Conservation (phyloP, 1,140 invertebrate genomes). For the Tribolium castaneum region DNA sequence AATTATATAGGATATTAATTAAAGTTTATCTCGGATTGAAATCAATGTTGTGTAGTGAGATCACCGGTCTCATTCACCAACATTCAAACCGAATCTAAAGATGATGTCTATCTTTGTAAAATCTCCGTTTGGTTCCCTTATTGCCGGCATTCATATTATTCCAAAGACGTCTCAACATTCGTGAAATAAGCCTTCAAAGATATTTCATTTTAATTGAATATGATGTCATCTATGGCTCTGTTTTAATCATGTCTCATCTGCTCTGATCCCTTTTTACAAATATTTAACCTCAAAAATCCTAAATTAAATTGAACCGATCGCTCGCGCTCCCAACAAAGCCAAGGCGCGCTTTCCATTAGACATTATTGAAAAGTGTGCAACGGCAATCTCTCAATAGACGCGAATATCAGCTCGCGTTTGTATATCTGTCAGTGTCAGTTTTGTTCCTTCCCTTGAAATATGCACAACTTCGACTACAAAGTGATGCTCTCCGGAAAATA, state of each 20-base stretch:
- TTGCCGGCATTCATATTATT: slow-evolving; percentile 47
- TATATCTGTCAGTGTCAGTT: slow-evolving; percentile 62
- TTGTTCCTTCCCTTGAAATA: slow-evolving; percentile 27
- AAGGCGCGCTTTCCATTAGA: slow-evolving; percentile 59
- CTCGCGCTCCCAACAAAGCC: not conserved
- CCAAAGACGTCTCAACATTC: slow-evolving; percentile 42
- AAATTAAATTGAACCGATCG: too few species aligned
- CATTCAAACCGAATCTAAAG: slow-evolving; percentile 35
- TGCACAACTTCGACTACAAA: slow-evolving; percentile 23
- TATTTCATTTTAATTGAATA: slow-evolving; percentile 48
- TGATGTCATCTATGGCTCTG: slow-evolving; percentile 29
- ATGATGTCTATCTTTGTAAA: slow-evolving; percentile 46
- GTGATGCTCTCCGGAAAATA: slow-evolving; percentile 19
- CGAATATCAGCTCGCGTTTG: slow-evolving; percentile 62
- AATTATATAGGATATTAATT: slow-evolving; percentile 45
- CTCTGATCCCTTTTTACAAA: not conserved
- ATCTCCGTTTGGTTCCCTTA: slow-evolving; percentile 47
- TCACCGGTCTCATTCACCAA: slow-evolving; percentile 34
- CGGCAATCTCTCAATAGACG: slow-evolving; percentile 60
- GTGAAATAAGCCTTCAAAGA: slow-evolving; percentile 48
- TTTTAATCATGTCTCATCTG: slow-evolving; percentile 28
- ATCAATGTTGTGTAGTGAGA: slow-evolving; percentile 44
- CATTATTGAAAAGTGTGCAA: slow-evolving; percentile 62
- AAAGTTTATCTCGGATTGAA: slow-evolving; percentile 44
- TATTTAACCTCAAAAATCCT: too few species aligned